Evolutionary conservation across 2,797 vertebrate species (phyloP).

Genomic region (Oceanodroma leucorhoa): DNA sequence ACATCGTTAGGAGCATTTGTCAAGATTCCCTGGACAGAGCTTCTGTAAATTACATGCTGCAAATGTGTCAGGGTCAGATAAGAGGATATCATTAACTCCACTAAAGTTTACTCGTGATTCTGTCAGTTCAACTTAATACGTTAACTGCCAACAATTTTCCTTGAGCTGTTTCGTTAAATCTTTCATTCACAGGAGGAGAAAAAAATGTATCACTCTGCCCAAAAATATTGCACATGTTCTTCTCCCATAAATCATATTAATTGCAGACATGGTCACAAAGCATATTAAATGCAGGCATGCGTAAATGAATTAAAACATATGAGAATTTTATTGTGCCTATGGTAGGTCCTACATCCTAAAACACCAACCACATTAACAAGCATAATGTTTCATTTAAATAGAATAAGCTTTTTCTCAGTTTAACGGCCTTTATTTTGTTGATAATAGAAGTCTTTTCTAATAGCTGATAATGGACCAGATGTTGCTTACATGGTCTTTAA

Average conservation of each 20-base stretch:
- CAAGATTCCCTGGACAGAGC: conserved; percentile 86
- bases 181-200: conserved; percentile 69
- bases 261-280: conserved; percentile 76
- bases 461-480: conserved; percentile 22
- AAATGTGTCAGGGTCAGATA: conserved; percentile 88
- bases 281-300: conserved; percentile 79
- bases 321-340: conserved; percentile 73
- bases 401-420: neutral
- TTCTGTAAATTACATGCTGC: conserved; percentile 90
- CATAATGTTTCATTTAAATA: conserved; percentile 45
- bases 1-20: conserved; percentile 86
- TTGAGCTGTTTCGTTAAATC: conserved; percentile 73
- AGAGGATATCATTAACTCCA: conserved; percentile 82
- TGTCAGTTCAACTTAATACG: conserved; percentile 72
- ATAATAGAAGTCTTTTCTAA: conserved; percentile 1
- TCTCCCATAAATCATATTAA: conserved; percentile 80
- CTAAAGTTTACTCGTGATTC: conserved; percentile 77
- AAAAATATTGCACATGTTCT: conserved; percentile 71
- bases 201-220: conserved; percentile 31
- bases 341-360: conserved; percentile 53
- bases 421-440: conserved; percentile 26
- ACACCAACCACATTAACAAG: conserved; percentile 20
- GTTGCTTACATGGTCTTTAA: neutral
- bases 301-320: conserved; percentile 83
- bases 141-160: conserved; percentile 69